Conservation (phyloP, 2,888 invertebrate genomes). For the Diaphora mendica region DNA sequence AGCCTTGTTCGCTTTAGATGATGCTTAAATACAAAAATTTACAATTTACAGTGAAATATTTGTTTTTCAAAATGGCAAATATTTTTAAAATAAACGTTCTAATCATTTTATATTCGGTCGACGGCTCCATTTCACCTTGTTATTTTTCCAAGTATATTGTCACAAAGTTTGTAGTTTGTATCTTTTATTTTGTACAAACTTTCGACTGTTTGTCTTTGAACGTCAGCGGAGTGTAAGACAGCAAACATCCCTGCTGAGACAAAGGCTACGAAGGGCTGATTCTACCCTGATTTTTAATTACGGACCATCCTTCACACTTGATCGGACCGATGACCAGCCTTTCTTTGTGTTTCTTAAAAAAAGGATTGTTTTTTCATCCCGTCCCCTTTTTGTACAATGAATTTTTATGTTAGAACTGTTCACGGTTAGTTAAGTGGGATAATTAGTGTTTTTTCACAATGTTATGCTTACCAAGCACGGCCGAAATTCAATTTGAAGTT, state of each 20-base stretch:
- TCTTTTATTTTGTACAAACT: slow-evolving; percentile 58
- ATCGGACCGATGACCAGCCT: slow-evolving; percentile 77
- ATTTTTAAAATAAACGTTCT: background rate
- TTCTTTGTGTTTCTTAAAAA: slow-evolving; percentile 80
- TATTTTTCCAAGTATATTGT: slow-evolving; percentile 24
- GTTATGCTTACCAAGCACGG: slow-evolving; percentile 54
- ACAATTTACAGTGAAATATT: background rate
- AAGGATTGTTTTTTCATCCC: slow-evolving; percentile 71
- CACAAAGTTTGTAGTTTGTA: slow-evolving; percentile 40
- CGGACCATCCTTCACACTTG: slow-evolving; percentile 78
- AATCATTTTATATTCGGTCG: background rate
- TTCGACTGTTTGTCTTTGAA: slow-evolving; percentile 66
- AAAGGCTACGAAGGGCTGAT: slow-evolving; percentile 66
- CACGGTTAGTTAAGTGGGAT: slow-evolving; percentile 80
- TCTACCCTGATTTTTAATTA: slow-evolving; percentile 83
- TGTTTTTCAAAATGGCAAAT: background rate
- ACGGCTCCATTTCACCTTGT: slow-evolving; percentile 6
- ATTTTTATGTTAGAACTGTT: slow-evolving; percentile 72
- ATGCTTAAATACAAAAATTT: background rate
- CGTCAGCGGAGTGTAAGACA: slow-evolving; percentile 67
- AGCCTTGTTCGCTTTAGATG: background rate
- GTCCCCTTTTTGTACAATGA: slow-evolving; percentile 59
- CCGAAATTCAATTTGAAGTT: slow-evolving; percentile 48
- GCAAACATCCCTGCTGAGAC: slow-evolving; percentile 68
- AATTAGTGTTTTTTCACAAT: slow-evolving; percentile 71